Conservation (phyloP, 1,140 invertebrate genomes). For the Camponotus vicinus region DNA sequence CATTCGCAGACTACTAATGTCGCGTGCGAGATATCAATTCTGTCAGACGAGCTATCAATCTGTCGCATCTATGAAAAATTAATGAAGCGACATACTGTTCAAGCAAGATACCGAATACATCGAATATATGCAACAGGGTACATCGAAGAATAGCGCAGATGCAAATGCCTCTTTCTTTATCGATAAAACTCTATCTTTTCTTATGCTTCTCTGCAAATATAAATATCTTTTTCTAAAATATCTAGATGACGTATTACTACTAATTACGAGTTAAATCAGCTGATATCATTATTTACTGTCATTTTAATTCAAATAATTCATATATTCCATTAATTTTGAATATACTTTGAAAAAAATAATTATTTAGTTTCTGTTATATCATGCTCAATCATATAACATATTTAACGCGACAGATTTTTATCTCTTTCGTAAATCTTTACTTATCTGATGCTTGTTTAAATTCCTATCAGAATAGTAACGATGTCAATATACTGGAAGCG, state of each 20-base stretch:
- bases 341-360: background rate
- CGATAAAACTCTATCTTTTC: background rate
- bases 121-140: background rate
- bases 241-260: too few relatives aligned
- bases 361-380: background rate
- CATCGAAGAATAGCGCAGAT: background rate
- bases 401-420: constrained; percentile 1
- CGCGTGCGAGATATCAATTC: constrained; percentile 30
- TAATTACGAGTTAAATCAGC: background rate
- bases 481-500: constrained; percentile 38
- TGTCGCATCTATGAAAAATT: constrained; percentile 37
- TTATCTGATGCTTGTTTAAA: constrained; percentile 41
- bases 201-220: background rate
- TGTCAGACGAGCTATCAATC: background rate
- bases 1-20: constrained; percentile 26
- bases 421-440: constrained; percentile 6
- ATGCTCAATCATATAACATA: constrained; percentile 1
- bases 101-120: background rate
- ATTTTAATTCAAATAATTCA: background rate
- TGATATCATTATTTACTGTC: background rate
- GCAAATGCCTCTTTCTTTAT: background rate
- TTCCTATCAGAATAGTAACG: constrained; percentile 14
- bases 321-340: background rate
- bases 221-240: background rate
- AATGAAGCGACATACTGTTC: background rate